These are phyloP conservation scores for Montipora foliosa DNA, from an alignment of 64 coral and sea anemone species.

Conservation along the genomic window DNA sequence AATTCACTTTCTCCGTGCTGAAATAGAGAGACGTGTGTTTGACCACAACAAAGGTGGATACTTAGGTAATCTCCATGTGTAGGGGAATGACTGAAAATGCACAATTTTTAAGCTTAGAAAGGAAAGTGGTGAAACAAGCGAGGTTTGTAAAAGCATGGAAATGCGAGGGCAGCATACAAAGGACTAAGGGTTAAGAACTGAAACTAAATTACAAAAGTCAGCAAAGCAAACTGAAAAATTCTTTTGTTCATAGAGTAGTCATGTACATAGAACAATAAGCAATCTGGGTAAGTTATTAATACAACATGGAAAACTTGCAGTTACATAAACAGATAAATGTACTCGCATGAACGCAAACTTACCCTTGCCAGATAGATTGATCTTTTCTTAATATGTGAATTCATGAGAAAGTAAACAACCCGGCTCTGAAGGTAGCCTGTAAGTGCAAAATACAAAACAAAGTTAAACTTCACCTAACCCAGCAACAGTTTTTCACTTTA, in stretches of 20 bases:
- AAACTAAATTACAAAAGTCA: no score
- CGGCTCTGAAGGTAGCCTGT: slow-evolving; percentile 93
- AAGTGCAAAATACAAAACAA: background rate
- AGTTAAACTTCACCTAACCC: background rate
- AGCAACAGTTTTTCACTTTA: background rate
- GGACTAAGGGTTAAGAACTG: no score
- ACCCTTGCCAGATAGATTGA: slow-evolving; percentile 94
- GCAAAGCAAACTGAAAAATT: no score
- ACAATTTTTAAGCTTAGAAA: no score
- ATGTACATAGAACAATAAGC: no score
- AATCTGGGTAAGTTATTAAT: background rate
- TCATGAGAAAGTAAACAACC: slow-evolving; percentile 95
- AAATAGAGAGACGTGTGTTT: background rate
- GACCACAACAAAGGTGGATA: no score
- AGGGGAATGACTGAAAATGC: no score
- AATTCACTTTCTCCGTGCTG: slow-evolving; percentile 84
- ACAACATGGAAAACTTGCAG: background rate
- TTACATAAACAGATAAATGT: background rate
- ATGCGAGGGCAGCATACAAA: no score
- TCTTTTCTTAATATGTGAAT: slow-evolving; percentile 84
- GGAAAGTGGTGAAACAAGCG: no score
- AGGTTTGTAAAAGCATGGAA: no score
- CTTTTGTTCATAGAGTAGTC: no score
- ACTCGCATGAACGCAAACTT: background rate
- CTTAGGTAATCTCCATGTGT: no score